Conservation (phyloP, 2,797 vertebrate genomes). For the Anabacerthia variegaticeps region DNA sequence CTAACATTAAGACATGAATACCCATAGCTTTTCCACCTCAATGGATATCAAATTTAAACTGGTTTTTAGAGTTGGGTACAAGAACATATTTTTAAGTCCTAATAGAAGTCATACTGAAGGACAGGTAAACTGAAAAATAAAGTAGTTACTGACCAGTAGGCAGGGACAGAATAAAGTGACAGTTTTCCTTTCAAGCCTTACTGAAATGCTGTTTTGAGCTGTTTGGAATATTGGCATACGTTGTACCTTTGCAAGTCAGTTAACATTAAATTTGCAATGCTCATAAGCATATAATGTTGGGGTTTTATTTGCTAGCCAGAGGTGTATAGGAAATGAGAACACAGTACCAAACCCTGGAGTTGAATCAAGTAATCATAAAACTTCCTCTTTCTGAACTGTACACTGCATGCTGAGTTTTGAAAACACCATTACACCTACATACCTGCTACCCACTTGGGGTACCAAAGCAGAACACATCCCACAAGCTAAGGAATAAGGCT, state of each 20-base stretch:
- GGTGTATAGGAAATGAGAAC: neutral
- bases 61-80: neutral
- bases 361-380: neutral
- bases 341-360: neutral
- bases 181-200: neutral
- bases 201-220: neutral
- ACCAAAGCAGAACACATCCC: neutral
- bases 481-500: neutral
- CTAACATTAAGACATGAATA: neutral
- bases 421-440: neutral
- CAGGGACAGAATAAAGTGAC: neutral
- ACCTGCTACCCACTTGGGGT: neutral
- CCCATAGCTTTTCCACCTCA: neutral
- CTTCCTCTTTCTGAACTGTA: neutral
- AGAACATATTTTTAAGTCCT: neutral
- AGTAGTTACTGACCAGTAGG: neutral
- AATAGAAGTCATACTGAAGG: neutral
- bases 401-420: neutral
- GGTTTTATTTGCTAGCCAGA: neutral
- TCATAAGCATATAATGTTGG: neutral
- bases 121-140: neutral
- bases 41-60: neutral
- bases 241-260: neutral
- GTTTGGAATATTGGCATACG: neutral
- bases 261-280: neutral